phyloP scores from a whole-genome alignment of 2,113 vertebrate genomes.

The Myxocyprinus asiaticus region DNA sequence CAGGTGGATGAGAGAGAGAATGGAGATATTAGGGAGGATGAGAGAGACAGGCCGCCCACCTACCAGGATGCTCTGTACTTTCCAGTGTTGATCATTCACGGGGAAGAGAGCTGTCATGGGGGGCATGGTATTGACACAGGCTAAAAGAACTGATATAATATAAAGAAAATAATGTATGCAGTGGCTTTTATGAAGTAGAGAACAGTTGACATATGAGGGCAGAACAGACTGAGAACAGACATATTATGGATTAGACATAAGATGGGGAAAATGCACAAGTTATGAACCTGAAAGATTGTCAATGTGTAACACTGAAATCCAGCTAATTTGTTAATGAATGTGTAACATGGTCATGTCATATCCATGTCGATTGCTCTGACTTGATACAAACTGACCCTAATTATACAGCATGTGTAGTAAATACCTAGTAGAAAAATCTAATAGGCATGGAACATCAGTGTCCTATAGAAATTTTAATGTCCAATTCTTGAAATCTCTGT shows the following conservation, averaged over 20 bases:
- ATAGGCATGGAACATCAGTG: conserved; percentile 49
- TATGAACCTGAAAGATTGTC: not conserved
- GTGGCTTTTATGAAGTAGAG: not conserved
- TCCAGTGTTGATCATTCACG: conserved; percentile 77
- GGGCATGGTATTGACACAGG: conserved; percentile 50
- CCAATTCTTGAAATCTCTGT: conserved; percentile 38
- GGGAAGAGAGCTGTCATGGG: conserved; percentile 72
- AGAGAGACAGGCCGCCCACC: conserved; percentile 66
- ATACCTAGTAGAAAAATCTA: conserved; percentile 28
- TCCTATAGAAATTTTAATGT: conserved; percentile 37
- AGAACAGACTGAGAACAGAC: not conserved
- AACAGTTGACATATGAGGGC: too few species aligned
- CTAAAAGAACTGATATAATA: conserved; percentile 14
- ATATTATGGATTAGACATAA: conserved; percentile 23
- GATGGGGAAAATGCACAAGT: not conserved
- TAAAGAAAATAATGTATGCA: conserved; percentile 37
- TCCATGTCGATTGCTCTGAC: not conserved
- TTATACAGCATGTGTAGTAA: not conserved
- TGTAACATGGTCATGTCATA: conserved; percentile 24
- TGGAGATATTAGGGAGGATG: conserved; percentile 34
- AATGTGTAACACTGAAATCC: conserved; percentile 2
- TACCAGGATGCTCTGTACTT: conserved; percentile 79
- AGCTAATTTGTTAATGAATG: conserved; percentile 14
- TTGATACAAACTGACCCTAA: conserved; percentile 26
- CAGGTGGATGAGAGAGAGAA: conserved; percentile 37